Base-by-base conservation (phyloP, 2,888 invertebrate species). In the Teleiodes luculella region DNA sequence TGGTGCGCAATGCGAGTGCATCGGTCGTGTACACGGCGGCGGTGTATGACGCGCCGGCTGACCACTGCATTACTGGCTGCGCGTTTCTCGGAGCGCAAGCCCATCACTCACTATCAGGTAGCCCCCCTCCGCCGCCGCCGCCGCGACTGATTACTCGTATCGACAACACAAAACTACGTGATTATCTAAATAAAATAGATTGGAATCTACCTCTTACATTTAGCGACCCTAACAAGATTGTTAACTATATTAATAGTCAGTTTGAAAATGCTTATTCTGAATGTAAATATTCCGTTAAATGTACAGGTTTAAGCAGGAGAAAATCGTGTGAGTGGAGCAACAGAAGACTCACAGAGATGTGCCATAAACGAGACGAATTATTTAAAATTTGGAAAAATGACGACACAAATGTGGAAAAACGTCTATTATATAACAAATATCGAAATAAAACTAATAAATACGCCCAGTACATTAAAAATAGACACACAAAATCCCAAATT, bases 391-490 rank as follows among this genome's bases (percentile, higher is more conserved):
- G 52, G 52, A 28, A 13, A 45, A 28, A 43, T 16, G 50, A 54
- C n/a, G 8, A 20, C 10, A 45, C 18, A 20, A 54, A 57, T 20
- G 13, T 10, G 7, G 10, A 52, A 47, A 59, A 57, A 35, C 41
- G 37, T 46, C 6, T 52, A 8, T 3, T 53, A 8, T 59, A 55
- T 31, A 57, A 57, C 41, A 48, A 41, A 5, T 57, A 50, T 45
- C 50, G 59, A 53, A 59, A 59, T 31, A 55, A 54, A 51, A 54
- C 51, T 1, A 56, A 41, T 28, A 57, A 56, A 36, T 50, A 51
- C n/a, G 55, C 39, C n/a, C 37, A 54, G 11, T 20, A 47, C 11
- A 14, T 35, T 13, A 52, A 48, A 53, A 57, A 57, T 20, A 50
- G 51, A 2, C 31, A 56, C 18, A 53, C 31, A 13, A 56, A 37